Conservation (phyloP, 1,140 invertebrate genomes). For the Leptopilina boulardi region DNA sequence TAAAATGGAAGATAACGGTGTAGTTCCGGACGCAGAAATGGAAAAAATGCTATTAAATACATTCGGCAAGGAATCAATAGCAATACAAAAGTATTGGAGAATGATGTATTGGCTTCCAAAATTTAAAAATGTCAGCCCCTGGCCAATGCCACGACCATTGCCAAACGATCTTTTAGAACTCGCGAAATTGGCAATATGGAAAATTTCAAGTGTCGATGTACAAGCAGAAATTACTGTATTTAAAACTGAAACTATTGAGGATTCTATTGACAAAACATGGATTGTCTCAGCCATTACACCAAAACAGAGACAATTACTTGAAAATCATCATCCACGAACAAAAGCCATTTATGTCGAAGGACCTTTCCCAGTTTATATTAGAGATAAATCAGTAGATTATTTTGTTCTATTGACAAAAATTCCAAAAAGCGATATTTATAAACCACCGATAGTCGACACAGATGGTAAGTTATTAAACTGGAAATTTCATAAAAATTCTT, state of each 20-base stretch:
- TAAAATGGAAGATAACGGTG: slow-evolving; percentile 93
- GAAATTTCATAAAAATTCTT: neutral
- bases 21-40: slow-evolving; percentile 94
- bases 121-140: slow-evolving; percentile 94
- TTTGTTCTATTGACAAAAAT: slow-evolving; percentile 87
- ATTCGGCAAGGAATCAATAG: slow-evolving; percentile 88
- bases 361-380: slow-evolving; percentile 88
- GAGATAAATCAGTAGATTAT: slow-evolving; percentile 86
- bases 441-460: slow-evolving; percentile 69
- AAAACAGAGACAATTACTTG: slow-evolving; percentile 85
- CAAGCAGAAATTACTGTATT: slow-evolving; percentile 82
- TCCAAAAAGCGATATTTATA: slow-evolving; percentile 57
- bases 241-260: slow-evolving; percentile 82
- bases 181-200: slow-evolving; percentile 89
- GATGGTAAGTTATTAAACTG: slow-evolving; percentile 79
- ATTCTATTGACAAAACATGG: slow-evolving; percentile 93
- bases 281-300: slow-evolving; percentile 93
- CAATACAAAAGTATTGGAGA: slow-evolving; percentile 89
- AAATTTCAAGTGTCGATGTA: slow-evolving; percentile 92
- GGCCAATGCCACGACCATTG: slow-evolving; percentile 85
- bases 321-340: slow-evolving; percentile 80
- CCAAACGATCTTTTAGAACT: slow-evolving; percentile 86
- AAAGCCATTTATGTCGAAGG: slow-evolving; percentile 92
- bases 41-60: slow-evolving; percentile 87
- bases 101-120: slow-evolving; percentile 99